A percentile compares a stretch with the other conserved stretches of the same genome.
phyloP scores from a whole-genome alignment of 2,888 invertebrate species.

The Epistrophe eligans region DNA sequence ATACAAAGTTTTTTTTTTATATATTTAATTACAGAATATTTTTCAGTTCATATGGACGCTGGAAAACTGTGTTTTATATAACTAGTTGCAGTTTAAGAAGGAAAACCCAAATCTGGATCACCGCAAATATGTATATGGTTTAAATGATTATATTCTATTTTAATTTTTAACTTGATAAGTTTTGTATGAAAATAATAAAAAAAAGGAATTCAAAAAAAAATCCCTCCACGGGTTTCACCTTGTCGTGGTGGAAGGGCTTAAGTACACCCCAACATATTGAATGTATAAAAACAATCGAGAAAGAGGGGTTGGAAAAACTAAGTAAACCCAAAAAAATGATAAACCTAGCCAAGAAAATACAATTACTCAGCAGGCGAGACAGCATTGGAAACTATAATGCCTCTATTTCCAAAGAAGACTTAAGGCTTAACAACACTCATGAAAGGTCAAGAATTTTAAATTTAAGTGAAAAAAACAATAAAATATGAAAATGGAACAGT shows the following conservation, averaged over 20 bases:
- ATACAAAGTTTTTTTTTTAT: too few species aligned
- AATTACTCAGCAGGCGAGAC: too few species aligned
- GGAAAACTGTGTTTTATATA: neutral
- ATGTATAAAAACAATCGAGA: neutral
- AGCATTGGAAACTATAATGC: too few species aligned
- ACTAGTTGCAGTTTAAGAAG: neutral
- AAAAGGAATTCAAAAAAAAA: neutral
- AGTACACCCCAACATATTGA: neutral
- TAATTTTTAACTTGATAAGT: neutral
- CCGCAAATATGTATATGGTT: neutral
- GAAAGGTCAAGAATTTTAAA: too few species aligned
- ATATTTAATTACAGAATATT: neutral
- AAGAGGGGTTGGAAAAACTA: conserved; percentile 20
- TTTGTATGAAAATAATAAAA: conserved; percentile 7
- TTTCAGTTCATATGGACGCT: neutral
- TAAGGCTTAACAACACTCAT: too few species aligned
- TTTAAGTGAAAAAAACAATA: too few species aligned
- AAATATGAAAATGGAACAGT: too few species aligned
- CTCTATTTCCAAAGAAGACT: too few species aligned
- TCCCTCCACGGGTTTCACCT: conserved; percentile 30
- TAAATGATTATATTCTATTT: neutral
- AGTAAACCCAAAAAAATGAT: neutral
- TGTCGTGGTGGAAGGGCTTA: conserved; percentile 32
- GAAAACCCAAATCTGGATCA: neutral
- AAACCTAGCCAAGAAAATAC: neutral